Conservation (phyloP, 2,888 invertebrate species). For the Hesperia comma region DNA sequence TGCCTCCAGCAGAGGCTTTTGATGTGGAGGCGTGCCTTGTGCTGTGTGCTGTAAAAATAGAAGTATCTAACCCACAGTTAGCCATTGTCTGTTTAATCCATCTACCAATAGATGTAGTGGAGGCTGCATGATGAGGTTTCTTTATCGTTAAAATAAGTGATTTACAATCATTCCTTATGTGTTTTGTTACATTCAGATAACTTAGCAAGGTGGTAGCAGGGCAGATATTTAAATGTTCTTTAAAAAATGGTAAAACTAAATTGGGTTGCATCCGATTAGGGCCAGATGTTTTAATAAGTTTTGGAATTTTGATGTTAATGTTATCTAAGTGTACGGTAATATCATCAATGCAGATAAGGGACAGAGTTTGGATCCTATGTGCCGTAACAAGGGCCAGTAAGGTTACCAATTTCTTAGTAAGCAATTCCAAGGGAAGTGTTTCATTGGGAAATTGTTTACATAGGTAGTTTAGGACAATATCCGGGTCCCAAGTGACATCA, state of each 20-base stretch:
- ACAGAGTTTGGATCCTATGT: constrained; percentile 44
- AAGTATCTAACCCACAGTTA: background rate
- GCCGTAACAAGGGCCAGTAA: constrained; percentile 44
- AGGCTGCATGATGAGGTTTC: background rate
- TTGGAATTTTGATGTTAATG: too few species aligned
- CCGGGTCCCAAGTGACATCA: constrained; percentile 32
- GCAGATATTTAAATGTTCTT: constrained; percentile 24
- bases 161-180: constrained; percentile 9
- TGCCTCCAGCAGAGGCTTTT: too few species aligned
- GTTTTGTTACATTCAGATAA: constrained; percentile 23
- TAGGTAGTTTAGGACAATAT: constrained; percentile 32
- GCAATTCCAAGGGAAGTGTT: constrained; percentile 23
- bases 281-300: too few species aligned
- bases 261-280: constrained; percentile 5
- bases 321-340: too few species aligned
- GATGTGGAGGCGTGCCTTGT: constrained; percentile 10
- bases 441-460: constrained; percentile 37
- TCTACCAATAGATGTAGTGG: background rate
- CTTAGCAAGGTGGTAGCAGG: constrained; percentile 20
- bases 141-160: constrained; percentile 6
- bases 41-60: constrained; percentile 8
- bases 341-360: constrained; percentile 31
- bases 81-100: constrained; percentile 2
- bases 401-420: constrained; percentile 42
- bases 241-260: constrained; percentile 32